Base-by-base conservation (phyloP, 2,888 invertebrate genomes). In the Idaea straminata region DNA sequence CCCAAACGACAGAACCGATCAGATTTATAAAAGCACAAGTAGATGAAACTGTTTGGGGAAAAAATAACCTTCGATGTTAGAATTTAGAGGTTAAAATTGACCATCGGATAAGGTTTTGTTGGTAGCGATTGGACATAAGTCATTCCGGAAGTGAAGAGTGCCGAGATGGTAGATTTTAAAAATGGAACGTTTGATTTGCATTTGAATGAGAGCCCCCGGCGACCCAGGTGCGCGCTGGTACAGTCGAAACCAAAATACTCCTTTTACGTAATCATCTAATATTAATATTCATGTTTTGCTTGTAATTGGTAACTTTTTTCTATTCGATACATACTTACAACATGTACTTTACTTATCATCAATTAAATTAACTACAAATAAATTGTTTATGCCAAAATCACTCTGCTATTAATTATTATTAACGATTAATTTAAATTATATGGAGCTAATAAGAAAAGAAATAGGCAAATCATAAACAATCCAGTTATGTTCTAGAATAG, bases 121-220 rank as follows among this genome's bases (percentile, higher is more conserved):
- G 82, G 84, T 81, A 83, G 85, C 81, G 75, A 83, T 84, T 87
- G 88, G 85, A 90, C 87, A 88, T 91, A 92, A 89, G 91, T 89
- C 92, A 83, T 91, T 92, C 88, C 90, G 90, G 91, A 91, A 89
- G 86, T 86, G 84, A 89, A 87, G 86, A 87, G 86, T 84, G 87
- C 83, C 86, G 90, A 90, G 91, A 92, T 91, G 91, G 91, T 92
- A 91, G 90, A 92, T 91, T 92, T 92, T 91, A 87, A 93, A 93
- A 93, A 92, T 92, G 92, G 93, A 91, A 92, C 92, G 89, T 91
- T 93, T 93, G 92, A 93, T 93, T 93, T 93, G 92, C 93, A 93
- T 93, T 92, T 93, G 93, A 93, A 93, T 93, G 86, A 88, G 89
- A 87, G 91, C 91, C 91, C 91, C 89, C 80, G 88, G 91, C 91